A percentile compares a stretch with the other conserved stretches of the same genome.
These are phyloP conservation scores for Pyrocoelia pectoralis DNA, from an alignment of 2,888 invertebrate genomes.

Conservation along the genomic window DNA sequence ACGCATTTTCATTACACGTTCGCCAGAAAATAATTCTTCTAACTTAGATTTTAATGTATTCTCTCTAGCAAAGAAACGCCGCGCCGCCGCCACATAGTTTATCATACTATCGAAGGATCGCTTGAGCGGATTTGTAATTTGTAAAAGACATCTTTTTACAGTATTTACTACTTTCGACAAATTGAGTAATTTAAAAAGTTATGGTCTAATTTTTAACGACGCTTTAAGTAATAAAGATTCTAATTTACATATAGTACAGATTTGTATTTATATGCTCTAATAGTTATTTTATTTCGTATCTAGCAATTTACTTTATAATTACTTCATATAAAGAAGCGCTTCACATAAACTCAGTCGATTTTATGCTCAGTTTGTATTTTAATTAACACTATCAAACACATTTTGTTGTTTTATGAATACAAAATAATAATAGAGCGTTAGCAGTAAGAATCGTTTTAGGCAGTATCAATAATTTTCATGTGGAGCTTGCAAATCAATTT, in stretches of 20 bases:
- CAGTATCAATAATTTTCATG: not conserved
- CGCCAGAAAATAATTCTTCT: not conserved
- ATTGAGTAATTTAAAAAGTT: not conserved
- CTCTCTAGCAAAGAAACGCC: not conserved
- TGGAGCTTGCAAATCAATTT: constrained; percentile 22
- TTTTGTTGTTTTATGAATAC: no score
- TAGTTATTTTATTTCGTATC: not conserved
- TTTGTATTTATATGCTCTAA: not conserved
- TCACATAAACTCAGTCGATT: not conserved
- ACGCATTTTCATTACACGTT: not conserved
- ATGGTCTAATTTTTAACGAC: not conserved
- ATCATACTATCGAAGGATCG: not conserved
- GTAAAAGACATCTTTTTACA: no score
- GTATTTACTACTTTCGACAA: not conserved
- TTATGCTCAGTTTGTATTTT: not conserved
- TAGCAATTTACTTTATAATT: constrained; percentile 7
- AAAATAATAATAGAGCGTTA: no score
- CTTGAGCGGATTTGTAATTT: no score
- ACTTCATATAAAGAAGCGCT: constrained; percentile 2
- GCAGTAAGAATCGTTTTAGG: no score
- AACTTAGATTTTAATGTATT: not conserved
- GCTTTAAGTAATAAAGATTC: not conserved
- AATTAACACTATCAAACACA: no score
- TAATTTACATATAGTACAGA: not conserved
- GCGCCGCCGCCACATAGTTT: not conserved